Evolutionary conservation across 2,797 vertebrate species (phyloP).

Genomic region (Tenualosa ilisha): DNA sequence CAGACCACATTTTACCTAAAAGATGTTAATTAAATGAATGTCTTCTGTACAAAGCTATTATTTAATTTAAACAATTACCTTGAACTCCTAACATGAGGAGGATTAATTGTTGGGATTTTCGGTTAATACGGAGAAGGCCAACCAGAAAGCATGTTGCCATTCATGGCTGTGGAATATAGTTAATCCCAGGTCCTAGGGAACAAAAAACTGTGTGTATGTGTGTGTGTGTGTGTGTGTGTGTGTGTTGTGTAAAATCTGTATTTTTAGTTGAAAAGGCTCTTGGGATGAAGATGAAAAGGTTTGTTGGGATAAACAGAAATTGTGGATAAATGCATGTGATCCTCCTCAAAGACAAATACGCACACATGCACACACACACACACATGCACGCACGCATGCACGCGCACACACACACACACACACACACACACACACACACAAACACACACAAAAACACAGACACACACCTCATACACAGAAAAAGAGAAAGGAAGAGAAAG

Average conservation of each 20-base stretch:
- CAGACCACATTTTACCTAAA: background rate
- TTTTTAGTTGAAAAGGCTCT: background rate
- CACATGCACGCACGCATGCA: slow-evolving; percentile 30
- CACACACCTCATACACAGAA: too few relatives aligned
- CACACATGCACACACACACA: slow-evolving; percentile 34
- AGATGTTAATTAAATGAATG: background rate
- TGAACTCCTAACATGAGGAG: background rate
- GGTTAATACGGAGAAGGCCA: background rate
- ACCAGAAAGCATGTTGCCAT: background rate
- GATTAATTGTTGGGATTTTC: background rate
- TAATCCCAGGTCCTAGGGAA: background rate
- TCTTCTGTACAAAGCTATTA: background rate
- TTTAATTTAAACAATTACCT: background rate
- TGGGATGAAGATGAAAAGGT: background rate
- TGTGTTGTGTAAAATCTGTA: background rate
- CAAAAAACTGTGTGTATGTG: background rate
- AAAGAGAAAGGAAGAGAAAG: too few relatives aligned
- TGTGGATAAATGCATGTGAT: slow-evolving; percentile 25
- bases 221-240: background rate
- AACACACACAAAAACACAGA: too few relatives aligned
- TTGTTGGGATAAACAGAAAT: background rate
- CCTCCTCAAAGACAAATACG: slow-evolving; percentile 31
- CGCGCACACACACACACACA: slow-evolving; percentile 34
- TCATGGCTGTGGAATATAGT: background rate
- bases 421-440: slow-evolving; percentile 31